Evolutionary conservation across 2,113 vertebrate genomes (phyloP).

Genomic region (Nycticebus coucang): DNA sequence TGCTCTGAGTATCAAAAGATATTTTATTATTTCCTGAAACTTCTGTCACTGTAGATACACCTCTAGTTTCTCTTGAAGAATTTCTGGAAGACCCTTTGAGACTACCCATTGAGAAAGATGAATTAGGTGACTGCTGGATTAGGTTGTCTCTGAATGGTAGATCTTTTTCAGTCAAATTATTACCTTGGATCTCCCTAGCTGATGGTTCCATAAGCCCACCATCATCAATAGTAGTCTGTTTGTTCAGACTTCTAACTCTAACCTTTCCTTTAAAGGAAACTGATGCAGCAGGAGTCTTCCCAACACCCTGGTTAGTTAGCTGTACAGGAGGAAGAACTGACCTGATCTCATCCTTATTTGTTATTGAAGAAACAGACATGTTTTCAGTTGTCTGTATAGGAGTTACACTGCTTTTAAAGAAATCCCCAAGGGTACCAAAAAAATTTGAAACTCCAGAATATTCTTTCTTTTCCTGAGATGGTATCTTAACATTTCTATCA

Average conservation of each 20-base stretch:
- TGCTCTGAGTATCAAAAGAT: conserved; percentile 30
- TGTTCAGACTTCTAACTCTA: conserved; percentile 56
- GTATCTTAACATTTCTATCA: conserved; percentile 79
- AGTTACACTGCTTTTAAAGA: conserved; percentile 88
- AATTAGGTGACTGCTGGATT: conserved; percentile 38
- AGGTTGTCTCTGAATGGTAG: not conserved
- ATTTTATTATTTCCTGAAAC: conserved; percentile 1
- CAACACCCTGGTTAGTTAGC: conserved; percentile 39
- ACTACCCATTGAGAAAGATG: conserved; percentile 45
- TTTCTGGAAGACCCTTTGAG: conserved; percentile 49
- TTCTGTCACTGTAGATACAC: not conserved
- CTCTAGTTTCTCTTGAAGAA: conserved; percentile 48
- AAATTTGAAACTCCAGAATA: conserved; percentile 86
- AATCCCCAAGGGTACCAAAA: conserved; percentile 90
- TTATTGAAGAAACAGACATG: not conserved
- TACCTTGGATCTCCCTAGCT: not conserved
- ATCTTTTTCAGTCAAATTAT: conserved; percentile 41
- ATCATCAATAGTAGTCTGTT: conserved; percentile 56
- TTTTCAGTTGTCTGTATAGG: conserved; percentile 79
- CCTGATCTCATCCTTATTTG: conserved; percentile 3
- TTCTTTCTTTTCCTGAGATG: conserved; percentile 84
- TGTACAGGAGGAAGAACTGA: conserved; percentile 44
- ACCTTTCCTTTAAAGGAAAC: conserved; percentile 55
- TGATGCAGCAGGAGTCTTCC: conserved; percentile 36
- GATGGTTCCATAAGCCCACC: conserved; percentile 51